phyloP scores from a whole-genome alignment of 2,888 invertebrate species.

The Drosophila kuntzei region DNA sequence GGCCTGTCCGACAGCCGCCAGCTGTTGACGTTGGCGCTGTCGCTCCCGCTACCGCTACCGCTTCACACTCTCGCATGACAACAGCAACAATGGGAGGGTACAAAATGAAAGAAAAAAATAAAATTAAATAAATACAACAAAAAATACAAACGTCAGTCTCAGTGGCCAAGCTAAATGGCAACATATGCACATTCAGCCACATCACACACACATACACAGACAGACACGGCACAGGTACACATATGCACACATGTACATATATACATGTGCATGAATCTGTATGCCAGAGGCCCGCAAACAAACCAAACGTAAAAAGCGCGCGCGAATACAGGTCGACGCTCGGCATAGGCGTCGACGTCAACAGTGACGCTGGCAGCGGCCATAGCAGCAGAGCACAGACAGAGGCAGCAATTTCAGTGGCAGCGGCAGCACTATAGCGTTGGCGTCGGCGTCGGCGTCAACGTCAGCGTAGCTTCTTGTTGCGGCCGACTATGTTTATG shows the following conservation, averaged over 20 bases:
- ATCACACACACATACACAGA: constrained; percentile 15
- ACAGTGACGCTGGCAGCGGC: background rate
- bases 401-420: background rate
- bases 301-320: constrained; percentile 78
- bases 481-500: constrained; percentile 67
- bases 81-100: constrained; percentile 28
- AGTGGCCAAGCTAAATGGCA: constrained; percentile 64
- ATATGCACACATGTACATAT: constrained; percentile 13
- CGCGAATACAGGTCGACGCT: constrained; percentile 81
- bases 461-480: constrained; percentile 48
- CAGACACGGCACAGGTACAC: constrained; percentile 1
- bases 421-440: background rate
- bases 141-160: constrained; percentile 54
- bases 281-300: constrained; percentile 40
- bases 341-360: constrained; percentile 57
- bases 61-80: constrained; percentile 66
- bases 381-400: background rate
- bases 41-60: constrained; percentile 41
- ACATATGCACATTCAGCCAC: constrained; percentile 61
- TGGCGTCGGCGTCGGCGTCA: background rate
- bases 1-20: constrained; percentile 69
- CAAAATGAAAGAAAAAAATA: constrained; percentile 19
- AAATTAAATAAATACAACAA: constrained; percentile 26
- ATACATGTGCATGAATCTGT: constrained; percentile 12
- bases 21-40: constrained; percentile 63